Base-by-base conservation (phyloP, 2,888 invertebrate genomes). In the Anarsia innoxiella region DNA sequence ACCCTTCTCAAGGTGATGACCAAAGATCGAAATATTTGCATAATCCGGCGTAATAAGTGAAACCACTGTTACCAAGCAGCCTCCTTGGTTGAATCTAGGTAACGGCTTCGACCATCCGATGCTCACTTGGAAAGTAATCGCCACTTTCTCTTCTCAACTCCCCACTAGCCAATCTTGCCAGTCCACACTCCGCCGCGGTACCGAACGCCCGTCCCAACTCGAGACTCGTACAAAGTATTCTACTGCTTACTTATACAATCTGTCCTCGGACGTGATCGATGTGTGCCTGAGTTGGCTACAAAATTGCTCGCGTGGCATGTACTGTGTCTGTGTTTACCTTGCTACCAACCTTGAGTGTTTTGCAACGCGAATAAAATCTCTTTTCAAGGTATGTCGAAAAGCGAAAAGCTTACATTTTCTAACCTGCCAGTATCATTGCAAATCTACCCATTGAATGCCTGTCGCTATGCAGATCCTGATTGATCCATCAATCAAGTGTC, bases 91-190 rank as follows among this genome's bases (percentile, higher is more conserved):
- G 62, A 75, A 69, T 58, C 50, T 50, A 60, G 68, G 66, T 77
- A 82, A 79, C 76, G 76, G 78, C n/a, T 9, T 8, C 13, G 11
- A 16, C 12, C 65, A 66, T 61, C 56, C 58, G 50, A 58, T 61
- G 63, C 58, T 53, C 59, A 57, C 70, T 75, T 78, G 65, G 80
- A 83, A 83, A 83, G 82, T 79, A 73, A 73, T 69, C 60, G 49
- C 69, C 80, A 82, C 83, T 83, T 83, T 83, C 83, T 80, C 80
- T 76, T 23, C 27, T 19, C 35, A 60, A 56, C 71, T 28, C 28
- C 27, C 11, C 15, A 70, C 71, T 62, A 66, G 66, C 66, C 56
- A 46, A 46, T 54, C 41, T 41, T 8, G 8, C 42, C 58, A 51
- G 53, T 35, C 12, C 19, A 28, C 26, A 10, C 4, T 28, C 53